These are phyloP conservation scores for Eclectus roratus DNA, from an alignment of 2,113 vertebrate genomes.

Conservation along the genomic window DNA sequence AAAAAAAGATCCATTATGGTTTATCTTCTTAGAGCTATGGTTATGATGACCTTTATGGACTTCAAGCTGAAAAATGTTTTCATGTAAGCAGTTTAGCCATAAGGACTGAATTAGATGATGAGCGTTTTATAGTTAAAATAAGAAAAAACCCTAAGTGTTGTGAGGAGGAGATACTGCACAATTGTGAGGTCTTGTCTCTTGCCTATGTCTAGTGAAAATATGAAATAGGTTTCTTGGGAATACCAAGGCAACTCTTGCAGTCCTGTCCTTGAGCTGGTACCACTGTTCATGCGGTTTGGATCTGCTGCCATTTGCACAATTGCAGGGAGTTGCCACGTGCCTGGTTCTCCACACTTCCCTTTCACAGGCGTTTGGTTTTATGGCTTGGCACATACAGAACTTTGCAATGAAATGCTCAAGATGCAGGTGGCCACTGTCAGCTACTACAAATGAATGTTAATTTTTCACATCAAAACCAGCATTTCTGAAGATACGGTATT, in stretches of 20 bases:
- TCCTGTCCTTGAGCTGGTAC: background rate
- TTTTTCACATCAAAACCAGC: background rate
- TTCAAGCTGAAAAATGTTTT: background rate
- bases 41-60: background rate
- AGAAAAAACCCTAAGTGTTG: background rate
- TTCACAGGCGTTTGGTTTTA: background rate
- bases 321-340: background rate
- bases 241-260: background rate
- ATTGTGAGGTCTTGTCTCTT: background rate
- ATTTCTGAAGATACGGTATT: background rate
- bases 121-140: background rate
- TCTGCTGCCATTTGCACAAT: background rate
- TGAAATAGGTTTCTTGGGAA: background rate
- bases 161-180: background rate
- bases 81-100: background rate
- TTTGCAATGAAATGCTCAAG: background rate
- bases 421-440: background rate
- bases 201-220: background rate
- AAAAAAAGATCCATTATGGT: background rate
- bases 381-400: background rate
- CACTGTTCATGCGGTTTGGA: background rate
- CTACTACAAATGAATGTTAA: background rate
- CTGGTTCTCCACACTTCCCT: background rate
- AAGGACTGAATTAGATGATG: background rate
- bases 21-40: background rate